These are phyloP conservation scores for Cylas formicarius DNA, from an alignment of 1,140 invertebrate species.

Conservation along the genomic window DNA sequence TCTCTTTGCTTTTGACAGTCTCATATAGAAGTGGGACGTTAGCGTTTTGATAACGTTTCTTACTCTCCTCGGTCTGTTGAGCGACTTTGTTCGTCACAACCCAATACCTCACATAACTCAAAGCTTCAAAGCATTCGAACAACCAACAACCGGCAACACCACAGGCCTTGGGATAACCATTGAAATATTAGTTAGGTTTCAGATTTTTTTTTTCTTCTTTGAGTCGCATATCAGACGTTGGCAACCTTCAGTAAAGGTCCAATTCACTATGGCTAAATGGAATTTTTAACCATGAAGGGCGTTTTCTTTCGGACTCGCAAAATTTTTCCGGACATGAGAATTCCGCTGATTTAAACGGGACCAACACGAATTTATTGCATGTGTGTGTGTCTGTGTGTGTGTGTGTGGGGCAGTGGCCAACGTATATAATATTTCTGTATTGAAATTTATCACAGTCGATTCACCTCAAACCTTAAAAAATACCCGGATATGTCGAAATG, in stretches of 20 bases:
- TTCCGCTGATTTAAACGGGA: constrained; percentile 19
- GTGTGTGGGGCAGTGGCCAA: constrained; percentile 31
- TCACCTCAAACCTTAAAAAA: neutral
- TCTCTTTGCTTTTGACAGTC: too few species aligned
- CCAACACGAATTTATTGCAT: constrained; percentile 15
- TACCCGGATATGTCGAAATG: too few species aligned
- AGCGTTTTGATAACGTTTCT: too few species aligned
- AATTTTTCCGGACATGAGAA: constrained; percentile 14
- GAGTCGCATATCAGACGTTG: constrained; percentile 1
- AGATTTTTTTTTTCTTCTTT: too few species aligned
- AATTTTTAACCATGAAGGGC: constrained; percentile 5
- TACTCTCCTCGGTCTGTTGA: too few species aligned
- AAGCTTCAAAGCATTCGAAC: too few species aligned
- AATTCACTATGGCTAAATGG: constrained; percentile 10
- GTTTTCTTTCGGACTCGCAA: constrained; percentile 10
- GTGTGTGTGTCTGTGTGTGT: constrained; percentile 27
- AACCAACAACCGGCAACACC: too few species aligned
- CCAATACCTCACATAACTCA: too few species aligned
- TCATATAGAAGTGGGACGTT: too few species aligned
- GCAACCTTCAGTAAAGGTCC: neutral
- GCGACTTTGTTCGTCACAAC: too few species aligned
- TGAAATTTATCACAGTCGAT: constrained; percentile 31
- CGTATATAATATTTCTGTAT: constrained; percentile 26
- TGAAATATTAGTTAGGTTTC: too few species aligned
- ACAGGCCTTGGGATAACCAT: too few species aligned